phyloP scores from a whole-genome alignment of 2,113 vertebrate genomes.

The Origma solitaria region DNA sequence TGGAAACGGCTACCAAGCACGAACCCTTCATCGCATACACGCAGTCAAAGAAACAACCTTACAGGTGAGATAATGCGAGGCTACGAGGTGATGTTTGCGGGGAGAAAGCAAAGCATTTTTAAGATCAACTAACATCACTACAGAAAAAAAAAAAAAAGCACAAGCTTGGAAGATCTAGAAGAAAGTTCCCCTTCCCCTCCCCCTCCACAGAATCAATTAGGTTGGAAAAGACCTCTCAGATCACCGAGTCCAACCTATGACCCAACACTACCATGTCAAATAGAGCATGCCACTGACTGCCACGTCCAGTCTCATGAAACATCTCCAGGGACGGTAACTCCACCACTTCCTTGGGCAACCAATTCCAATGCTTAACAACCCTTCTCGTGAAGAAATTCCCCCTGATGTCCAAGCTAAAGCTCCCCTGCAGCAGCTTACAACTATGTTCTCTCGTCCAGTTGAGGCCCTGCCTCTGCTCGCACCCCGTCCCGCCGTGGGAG shows the following conservation, averaged over 20 bases:
- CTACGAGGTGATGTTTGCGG: rapidly evolving
- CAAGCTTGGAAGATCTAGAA: background rate
- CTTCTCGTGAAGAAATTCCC: background rate
- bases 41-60: rapidly evolving
- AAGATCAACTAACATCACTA: rapidly evolving
- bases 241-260: background rate
- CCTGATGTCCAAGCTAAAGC: background rate
- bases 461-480: background rate
- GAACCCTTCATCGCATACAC: rapidly evolving
- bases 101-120: rapidly evolving
- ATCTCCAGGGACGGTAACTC: background rate
- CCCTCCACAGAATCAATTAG: background rate
- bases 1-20: rapidly evolving
- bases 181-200: background rate
- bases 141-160: background rate
- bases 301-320: background rate
- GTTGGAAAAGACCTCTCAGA: background rate
- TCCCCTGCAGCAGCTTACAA: background rate
- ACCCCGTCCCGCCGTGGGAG: background rate
- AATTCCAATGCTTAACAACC: background rate
- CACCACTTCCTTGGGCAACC: background rate
- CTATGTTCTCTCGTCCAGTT: too few relatives aligned
- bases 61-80: rapidly evolving
- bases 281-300: background rate
- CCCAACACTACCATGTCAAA: background rate